Percentiles rank a stretch among this genome's conserved stretches.
These are phyloP conservation scores for Zaprionus inermis DNA, from an alignment of 1,140 invertebrate genomes.

Conservation along the genomic window DNA sequence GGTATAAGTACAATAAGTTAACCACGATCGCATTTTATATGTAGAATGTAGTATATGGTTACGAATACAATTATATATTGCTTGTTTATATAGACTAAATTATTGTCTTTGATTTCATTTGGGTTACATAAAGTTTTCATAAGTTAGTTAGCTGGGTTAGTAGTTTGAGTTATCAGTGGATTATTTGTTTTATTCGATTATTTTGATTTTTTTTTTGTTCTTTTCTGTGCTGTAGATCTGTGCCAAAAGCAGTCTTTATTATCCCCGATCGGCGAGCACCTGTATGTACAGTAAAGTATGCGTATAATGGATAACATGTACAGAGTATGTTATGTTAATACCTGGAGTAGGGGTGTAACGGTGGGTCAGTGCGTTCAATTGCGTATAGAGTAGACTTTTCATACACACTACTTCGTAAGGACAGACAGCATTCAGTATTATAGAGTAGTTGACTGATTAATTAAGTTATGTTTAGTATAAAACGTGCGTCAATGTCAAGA, in stretches of 20 bases:
- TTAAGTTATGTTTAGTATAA: slow-evolving; percentile 3
- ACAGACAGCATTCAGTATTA: slow-evolving; percentile 43
- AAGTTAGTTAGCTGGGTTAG: slow-evolving; percentile 14
- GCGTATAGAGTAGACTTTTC: slow-evolving; percentile 31
- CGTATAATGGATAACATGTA: slow-evolving; percentile 56
- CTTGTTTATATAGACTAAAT: slow-evolving; percentile 11
- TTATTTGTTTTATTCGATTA: slow-evolving; percentile 20
- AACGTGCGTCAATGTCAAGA: slow-evolving; percentile 31
- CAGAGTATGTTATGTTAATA: slow-evolving; percentile 39
- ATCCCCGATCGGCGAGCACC: slow-evolving; percentile 62
- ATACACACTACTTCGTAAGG: slow-evolving; percentile 39
- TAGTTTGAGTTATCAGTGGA: slow-evolving; percentile 19
- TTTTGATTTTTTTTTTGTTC: slow-evolving; percentile 16
- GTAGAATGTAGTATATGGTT: slow-evolving; percentile 11
- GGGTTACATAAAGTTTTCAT: background rate
- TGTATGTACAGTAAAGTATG: slow-evolving; percentile 63
- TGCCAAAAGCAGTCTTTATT: slow-evolving; percentile 73
- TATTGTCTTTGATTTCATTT: background rate
- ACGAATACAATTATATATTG: slow-evolving; percentile 9
- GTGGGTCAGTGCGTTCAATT: slow-evolving; percentile 59
- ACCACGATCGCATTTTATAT: slow-evolving; percentile 53
- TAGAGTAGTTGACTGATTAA: slow-evolving; percentile 25
- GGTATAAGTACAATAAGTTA: slow-evolving; percentile 72
- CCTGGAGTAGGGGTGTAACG: slow-evolving; percentile 51
- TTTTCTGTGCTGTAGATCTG: slow-evolving; percentile 63